A percentile compares a stretch with the other conserved stretches of the same genome.
Conservation (phyloP, 2,113 vertebrate genomes). For the Microcebus lehilahytsara region DNA sequence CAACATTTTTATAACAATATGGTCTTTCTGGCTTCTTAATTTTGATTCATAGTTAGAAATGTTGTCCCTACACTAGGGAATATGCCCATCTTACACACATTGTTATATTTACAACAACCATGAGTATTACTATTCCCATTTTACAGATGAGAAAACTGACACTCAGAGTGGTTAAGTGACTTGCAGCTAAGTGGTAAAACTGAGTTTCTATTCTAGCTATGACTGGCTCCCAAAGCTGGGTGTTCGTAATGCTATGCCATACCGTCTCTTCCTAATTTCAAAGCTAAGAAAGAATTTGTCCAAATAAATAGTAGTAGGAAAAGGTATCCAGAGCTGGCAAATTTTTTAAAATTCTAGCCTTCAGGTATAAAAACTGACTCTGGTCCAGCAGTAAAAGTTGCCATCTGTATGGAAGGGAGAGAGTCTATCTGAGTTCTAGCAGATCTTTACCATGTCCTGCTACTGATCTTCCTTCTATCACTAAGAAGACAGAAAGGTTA, state of each 20-base stretch:
- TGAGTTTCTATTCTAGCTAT: background rate
- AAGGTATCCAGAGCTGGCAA: background rate
- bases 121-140: background rate
- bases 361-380: background rate
- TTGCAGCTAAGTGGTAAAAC: background rate
- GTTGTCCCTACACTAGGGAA: no score
- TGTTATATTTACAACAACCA: background rate
- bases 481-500: background rate
- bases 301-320: background rate
- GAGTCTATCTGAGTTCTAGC: background rate
- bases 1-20: background rate
- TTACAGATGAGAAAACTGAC: conserved; percentile 23
- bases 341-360: background rate
- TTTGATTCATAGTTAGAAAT: no score
- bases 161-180: background rate
- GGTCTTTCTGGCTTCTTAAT: background rate
- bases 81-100: background rate
- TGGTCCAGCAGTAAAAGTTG: background rate
- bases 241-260: background rate
- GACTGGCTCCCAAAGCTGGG: background rate
- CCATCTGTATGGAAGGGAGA: background rate
- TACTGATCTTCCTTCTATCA: background rate
- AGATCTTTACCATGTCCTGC: background rate
- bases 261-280: background rate
- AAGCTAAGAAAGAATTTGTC: conserved; percentile 12